These are phyloP conservation scores for Podabrus alpinus DNA, from an alignment of 2,888 invertebrate species.

Conservation along the genomic window DNA sequence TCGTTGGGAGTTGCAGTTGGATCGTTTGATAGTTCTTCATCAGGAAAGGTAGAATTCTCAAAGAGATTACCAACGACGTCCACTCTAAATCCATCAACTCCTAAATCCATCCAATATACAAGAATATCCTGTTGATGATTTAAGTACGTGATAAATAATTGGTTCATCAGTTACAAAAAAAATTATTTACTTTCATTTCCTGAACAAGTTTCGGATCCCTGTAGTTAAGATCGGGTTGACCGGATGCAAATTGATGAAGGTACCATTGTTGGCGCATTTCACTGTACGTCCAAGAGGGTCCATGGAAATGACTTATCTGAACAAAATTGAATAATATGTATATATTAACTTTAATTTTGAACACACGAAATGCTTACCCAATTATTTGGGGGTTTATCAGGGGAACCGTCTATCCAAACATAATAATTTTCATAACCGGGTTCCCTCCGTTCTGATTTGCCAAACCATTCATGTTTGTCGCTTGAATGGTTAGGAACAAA, in stretches of 20 bases:
- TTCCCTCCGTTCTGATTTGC: slow-evolving; percentile 64
- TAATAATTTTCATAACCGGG: slow-evolving; percentile 74
- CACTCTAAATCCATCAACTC: slow-evolving; percentile 85
- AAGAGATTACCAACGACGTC: slow-evolving; percentile 67
- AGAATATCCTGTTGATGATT: slow-evolving; percentile 66
- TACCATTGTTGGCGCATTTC: slow-evolving; percentile 62
- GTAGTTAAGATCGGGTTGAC: slow-evolving; percentile 84
- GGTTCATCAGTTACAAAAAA: background rate
- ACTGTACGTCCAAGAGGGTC: slow-evolving; percentile 43
- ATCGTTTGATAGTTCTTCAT: background rate
- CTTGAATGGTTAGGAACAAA: slow-evolving; percentile 69
- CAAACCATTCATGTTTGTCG: slow-evolving; percentile 81
- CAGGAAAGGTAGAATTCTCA: slow-evolving; percentile 47
- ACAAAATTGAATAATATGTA: background rate
- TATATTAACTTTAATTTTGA: background rate
- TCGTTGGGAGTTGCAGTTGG: background rate
- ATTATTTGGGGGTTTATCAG: slow-evolving; percentile 69
- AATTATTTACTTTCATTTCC: slow-evolving; percentile 62
- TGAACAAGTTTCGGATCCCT: slow-evolving; percentile 70
- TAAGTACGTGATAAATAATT: background rate
- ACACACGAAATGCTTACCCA: slow-evolving; percentile 64
- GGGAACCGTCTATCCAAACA: slow-evolving; percentile 70
- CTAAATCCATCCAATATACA: slow-evolving; percentile 80
- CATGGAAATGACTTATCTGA: background rate
- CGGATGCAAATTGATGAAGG: slow-evolving; percentile 74